A percentile compares a stretch with the other conserved stretches of the same genome.
Evolutionary conservation across 2,888 invertebrate species (phyloP).

Genomic region (Arrhopalites spinosus): DNA sequence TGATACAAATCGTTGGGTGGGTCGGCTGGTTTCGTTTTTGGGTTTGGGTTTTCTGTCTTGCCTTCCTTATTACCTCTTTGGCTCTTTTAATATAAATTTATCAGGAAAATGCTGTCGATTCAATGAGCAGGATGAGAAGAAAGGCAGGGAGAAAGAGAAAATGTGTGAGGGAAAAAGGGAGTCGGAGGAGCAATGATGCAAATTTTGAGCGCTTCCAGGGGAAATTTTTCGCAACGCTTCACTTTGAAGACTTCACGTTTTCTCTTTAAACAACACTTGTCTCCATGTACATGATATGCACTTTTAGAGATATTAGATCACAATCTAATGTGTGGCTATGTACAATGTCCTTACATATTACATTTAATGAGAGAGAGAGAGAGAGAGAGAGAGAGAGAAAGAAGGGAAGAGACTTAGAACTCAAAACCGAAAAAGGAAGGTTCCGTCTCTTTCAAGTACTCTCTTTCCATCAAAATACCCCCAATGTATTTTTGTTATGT

Average conservation of each 20-base stretch:
- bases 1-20: constrained; percentile 40
- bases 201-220: constrained; percentile 38
- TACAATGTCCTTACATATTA: no score
- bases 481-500: not conserved
- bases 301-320: no score
- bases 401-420: no score
- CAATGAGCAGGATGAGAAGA: constrained; percentile 20
- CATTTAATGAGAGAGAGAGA: no score
- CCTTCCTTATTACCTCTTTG: constrained; percentile 5
- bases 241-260: constrained; percentile 24
- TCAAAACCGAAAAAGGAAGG: no score
- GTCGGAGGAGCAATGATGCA: constrained; percentile 30
- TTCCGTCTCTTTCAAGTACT: not conserved
- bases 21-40: constrained; percentile 16
- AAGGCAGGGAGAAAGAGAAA: not conserved
- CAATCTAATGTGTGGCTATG: no score
- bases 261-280: not conserved
- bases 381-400: no score
- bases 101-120: constrained; percentile 28
- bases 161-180: not conserved
- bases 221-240: constrained; percentile 42
- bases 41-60: constrained; percentile 16
- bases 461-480: not conserved
- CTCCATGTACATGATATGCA: no score
- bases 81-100: constrained; percentile 5